Evolutionary conservation across 2,113 vertebrate genomes (phyloP), one percentile per base, ranked within the genome.

Genomic region (Carettochelys insculpta): DNA sequence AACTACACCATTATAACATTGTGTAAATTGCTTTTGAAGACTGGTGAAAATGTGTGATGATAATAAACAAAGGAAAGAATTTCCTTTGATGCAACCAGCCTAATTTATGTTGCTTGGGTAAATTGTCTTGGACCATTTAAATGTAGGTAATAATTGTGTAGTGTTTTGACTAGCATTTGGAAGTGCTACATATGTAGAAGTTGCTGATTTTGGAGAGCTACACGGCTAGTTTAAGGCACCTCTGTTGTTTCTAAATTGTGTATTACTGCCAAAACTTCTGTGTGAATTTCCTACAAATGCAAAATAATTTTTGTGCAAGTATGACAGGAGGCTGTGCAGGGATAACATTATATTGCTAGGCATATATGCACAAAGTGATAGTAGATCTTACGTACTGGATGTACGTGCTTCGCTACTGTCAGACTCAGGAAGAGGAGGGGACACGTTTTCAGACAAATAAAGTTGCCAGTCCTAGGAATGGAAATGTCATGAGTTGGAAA

Each of bases 401-500:
- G 34, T 6, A n/a, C 16, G 61, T 38, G 2, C 45, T 4, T 82
- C 47, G 54, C 29, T 71, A 16, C 83, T 80, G 34, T 53, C 58
- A 8, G 45, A 2, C 1, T 1, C 7, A 1, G 12, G 31, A 88
- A 68, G 29, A 3, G 3, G 14, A 87, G 24, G 51, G 34, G 25
- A 0, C 4, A 2, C n/a, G n/a, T n/a, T 75, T 25, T 14, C 45
- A 73, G 3, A 24, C 8, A 11, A 25, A 16, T 24, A n/a, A 7
- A 45, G 77, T 24, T 80, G 16, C n/a, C n/a, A 27, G 29, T 19
- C 51, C 52, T 52, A 43, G 86, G 41, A 54, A 51, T 77, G 24
- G 50, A n/a, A 58, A 83, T 8, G 3, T 6, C 24, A 0, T 41
- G 24, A 38, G 1, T 56, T 43, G 52, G 16, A 5, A 17, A 86